Conservation (phyloP, 92 coral and sea anemone genomes). For the Parazoanthus swiftii region DNA sequence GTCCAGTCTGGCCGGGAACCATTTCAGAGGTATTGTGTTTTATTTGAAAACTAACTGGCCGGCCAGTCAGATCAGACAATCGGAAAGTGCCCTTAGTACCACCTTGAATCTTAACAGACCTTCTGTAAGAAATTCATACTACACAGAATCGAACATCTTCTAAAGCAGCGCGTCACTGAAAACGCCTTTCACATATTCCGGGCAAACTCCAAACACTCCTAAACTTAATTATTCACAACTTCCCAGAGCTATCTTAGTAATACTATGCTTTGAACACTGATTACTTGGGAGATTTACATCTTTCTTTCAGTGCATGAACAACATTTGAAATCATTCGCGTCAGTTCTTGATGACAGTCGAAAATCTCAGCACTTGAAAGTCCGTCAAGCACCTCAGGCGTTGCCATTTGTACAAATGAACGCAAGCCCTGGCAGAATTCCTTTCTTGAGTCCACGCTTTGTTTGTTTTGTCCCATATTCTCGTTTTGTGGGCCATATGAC, state of each 20-base stretch:
- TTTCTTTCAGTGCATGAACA: slow-evolving; percentile 58
- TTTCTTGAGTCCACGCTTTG: not conserved
- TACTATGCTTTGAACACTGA: not conserved
- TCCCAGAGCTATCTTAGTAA: not conserved
- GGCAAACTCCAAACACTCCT: not conserved
- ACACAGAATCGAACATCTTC: not conserved
- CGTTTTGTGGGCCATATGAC: not conserved
- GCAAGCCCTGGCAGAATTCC: slow-evolving; percentile 54
- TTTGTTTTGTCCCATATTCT: slow-evolving; percentile 16
- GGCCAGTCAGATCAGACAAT: too few species aligned
- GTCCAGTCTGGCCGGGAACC: too few species aligned
- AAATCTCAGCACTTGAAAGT: slow-evolving; percentile 76
- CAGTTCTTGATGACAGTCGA: slow-evolving; percentile 70
- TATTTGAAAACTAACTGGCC: too few species aligned
- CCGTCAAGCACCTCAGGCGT: slow-evolving; percentile 60
- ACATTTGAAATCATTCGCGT: slow-evolving; percentile 65
- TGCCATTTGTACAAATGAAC: slow-evolving; percentile 58
- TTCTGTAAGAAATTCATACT: not conserved
- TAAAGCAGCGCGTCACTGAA: too few species aligned
- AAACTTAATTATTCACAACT: not conserved
- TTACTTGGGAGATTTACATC: slow-evolving; percentile 47
- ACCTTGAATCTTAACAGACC: not conserved
- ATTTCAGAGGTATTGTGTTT: too few species aligned
- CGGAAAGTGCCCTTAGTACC: not conserved
- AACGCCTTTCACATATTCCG: too few species aligned